Percentiles rank a stretch among this genome's conserved stretches.
These are phyloP conservation scores for Amazona finschi DNA, from an alignment of 2,797 vertebrate genomes.

Conservation along the genomic window DNA sequence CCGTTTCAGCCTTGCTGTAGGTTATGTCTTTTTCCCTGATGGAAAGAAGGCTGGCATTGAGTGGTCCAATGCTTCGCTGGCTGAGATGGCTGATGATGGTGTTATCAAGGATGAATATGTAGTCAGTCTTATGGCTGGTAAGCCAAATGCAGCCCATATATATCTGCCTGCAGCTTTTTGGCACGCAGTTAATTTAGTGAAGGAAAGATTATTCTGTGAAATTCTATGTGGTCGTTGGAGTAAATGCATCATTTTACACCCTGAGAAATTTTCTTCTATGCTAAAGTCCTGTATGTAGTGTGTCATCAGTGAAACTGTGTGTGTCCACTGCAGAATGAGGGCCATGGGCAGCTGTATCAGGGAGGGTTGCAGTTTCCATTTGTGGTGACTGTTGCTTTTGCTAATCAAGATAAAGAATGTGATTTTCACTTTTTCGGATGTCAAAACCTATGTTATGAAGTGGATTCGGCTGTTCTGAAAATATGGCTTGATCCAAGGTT, in stretches of 20 bases:
- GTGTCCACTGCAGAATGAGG: background rate
- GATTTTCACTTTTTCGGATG: background rate
- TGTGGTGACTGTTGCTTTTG: background rate
- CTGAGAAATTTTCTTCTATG: background rate
- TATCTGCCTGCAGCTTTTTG: background rate
- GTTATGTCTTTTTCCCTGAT: constrained; percentile 53
- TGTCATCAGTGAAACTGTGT: accelerated
- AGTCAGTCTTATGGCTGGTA: constrained; percentile 52
- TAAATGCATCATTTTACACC: background rate
- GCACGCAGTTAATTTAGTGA: background rate
- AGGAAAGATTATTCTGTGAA: background rate
- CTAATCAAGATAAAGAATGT: background rate
- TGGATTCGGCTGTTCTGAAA: background rate
- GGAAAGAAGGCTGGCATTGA: constrained; percentile 63
- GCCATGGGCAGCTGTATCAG: background rate
- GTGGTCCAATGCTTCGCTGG: constrained; percentile 45
- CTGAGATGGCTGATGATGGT: constrained; percentile 51
- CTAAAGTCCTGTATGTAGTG: background rate
- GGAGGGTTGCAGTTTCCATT: background rate
- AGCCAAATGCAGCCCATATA: background rate
- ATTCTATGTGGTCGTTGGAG: background rate
- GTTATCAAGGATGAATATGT: constrained; percentile 25
- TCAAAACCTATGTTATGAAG: background rate
- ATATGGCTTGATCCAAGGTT: accelerated
- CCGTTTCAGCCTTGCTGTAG: constrained; percentile 37